Conservation (phyloP, 92 coral and sea anemone species). For the Parazoanthus atlanticus region DNA sequence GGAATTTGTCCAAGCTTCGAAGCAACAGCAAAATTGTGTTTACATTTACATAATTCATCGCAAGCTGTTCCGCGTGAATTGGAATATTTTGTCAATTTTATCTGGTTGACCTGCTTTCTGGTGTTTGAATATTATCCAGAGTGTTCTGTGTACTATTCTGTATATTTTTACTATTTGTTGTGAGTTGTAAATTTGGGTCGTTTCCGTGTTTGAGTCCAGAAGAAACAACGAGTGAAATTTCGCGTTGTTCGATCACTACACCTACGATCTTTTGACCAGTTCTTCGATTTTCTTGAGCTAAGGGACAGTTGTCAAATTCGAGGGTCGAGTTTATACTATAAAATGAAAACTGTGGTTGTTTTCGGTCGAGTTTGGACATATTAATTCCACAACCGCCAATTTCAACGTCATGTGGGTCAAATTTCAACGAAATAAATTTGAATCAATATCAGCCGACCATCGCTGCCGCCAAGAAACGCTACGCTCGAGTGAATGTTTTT, state of each 20-base stretch:
- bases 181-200: not conserved
- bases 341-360: conserved; percentile 10
- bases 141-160: conserved; percentile 12
- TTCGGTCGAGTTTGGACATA: not conserved
- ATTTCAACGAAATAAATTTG: conserved; percentile 14
- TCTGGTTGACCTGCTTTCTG: conserved; percentile 15
- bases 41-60: conserved; percentile 26
- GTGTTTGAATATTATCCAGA: conserved; percentile 28
- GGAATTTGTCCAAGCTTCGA: conserved; percentile 13
- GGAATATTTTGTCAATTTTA: conserved; percentile 39
- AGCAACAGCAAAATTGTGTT: conserved; percentile 22
- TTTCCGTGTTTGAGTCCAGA: not conserved
- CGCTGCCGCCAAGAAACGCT: not conserved
- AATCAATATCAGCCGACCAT: not conserved
- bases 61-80: conserved; percentile 23
- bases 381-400: conserved; percentile 22
- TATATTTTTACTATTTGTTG: not conserved
- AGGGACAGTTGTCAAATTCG: not conserved
- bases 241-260: not conserved
- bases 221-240: not conserved
- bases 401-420: conserved; percentile 16
- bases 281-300: not conserved
- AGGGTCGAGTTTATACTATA: not conserved
- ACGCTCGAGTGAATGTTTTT: conserved; percentile 27
- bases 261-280: not conserved